These are phyloP conservation scores for Cherax destructor DNA, from an alignment of 1,140 invertebrate species.

Conservation along the genomic window DNA sequence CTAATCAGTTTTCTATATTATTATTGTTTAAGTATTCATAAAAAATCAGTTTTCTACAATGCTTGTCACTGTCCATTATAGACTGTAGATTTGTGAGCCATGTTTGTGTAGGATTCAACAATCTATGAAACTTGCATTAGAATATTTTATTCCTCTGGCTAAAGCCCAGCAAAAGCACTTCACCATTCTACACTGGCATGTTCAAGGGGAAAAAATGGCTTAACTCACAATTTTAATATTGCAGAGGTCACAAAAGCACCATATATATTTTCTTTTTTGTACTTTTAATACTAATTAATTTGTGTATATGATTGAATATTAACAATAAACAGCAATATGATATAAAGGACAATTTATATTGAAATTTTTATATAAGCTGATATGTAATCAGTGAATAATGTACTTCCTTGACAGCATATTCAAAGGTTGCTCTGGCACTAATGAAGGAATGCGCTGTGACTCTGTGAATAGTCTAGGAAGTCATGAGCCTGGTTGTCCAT, in stretches of 20 bases:
- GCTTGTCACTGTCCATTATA: too few relatives aligned
- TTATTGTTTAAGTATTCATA: too few relatives aligned
- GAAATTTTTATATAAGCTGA: neutral
- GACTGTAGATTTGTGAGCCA: too few relatives aligned
- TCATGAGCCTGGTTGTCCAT: constrained; percentile 68
- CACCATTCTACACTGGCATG: neutral
- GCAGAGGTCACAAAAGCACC: too few relatives aligned
- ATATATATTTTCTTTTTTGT: neutral
- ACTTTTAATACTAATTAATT: neutral
- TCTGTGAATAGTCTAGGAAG: constrained; percentile 66
- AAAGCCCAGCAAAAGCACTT: neutral
- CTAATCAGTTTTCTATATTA: too few relatives aligned
- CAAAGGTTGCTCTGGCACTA: constrained; percentile 60
- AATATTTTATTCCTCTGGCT: neutral
- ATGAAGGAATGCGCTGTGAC: constrained; percentile 67
- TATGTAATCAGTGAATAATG: neutral
- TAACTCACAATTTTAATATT: too few relatives aligned
- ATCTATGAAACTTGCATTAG: neutral
- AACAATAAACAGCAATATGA: too few relatives aligned
- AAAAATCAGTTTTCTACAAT: too few relatives aligned
- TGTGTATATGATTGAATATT: neutral
- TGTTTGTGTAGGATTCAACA: too few relatives aligned
- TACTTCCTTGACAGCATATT: constrained; percentile 63
- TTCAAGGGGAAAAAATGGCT: neutral
- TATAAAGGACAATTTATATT: neutral